A percentile compares a stretch with the other conserved stretches of the same genome.
phyloP scores from a whole-genome alignment of 2,888 invertebrate species.

The Limnephilus auricula region DNA sequence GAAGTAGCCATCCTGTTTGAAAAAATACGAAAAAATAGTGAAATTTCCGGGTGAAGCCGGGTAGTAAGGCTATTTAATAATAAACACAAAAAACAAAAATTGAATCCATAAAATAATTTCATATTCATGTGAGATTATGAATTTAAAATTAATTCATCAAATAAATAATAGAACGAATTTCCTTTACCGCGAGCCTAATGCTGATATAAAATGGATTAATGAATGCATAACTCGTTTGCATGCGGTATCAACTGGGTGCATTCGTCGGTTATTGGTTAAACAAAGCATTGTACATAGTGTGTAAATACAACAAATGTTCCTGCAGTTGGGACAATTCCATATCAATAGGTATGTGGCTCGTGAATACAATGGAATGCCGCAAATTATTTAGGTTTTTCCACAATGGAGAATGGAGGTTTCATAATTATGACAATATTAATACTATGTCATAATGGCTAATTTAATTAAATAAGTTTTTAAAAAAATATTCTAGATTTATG shows the following conservation, averaged over 20 bases:
- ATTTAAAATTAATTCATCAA: neutral
- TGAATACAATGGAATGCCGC: conserved; percentile 39
- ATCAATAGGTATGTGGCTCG: conserved; percentile 44
- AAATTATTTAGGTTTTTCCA: conserved; percentile 48
- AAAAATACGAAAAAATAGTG: neutral
- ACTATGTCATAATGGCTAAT: too few species aligned
- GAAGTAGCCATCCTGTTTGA: neutral
- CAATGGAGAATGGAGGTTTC: conserved; percentile 30
- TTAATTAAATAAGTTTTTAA: too few species aligned
- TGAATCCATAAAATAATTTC: neutral
- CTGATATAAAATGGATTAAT: conserved; percentile 61
- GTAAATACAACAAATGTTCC: conserved; percentile 61
- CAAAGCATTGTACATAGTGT: conserved; percentile 55
- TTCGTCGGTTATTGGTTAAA: conserved; percentile 60
- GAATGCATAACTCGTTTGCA: conserved; percentile 60
- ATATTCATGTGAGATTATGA: neutral
- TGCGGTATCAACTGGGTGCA: conserved; percentile 59
- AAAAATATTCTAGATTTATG: too few species aligned
- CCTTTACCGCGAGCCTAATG: conserved; percentile 29
- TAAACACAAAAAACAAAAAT: neutral
- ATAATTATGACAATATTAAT: conserved; percentile 2
- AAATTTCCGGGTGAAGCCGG: neutral
- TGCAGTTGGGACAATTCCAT: conserved; percentile 51
- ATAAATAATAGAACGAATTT: neutral
- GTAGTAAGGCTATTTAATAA: neutral